A percentile compares a stretch with the other conserved stretches of the same genome.
Conservation (phyloP, 2,113 vertebrate genomes). For the Sorex fumeus region DNA sequence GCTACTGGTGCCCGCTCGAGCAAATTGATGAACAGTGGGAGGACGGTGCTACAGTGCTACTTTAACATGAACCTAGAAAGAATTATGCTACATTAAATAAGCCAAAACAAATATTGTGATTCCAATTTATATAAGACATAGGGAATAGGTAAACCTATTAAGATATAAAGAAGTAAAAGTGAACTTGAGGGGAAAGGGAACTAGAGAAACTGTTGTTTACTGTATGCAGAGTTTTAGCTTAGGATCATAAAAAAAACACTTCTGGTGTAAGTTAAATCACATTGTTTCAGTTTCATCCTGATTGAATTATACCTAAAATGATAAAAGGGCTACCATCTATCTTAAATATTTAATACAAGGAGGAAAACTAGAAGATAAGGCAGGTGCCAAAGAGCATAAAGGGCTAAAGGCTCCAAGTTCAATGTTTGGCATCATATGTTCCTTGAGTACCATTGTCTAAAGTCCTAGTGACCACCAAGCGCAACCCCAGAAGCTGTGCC, state of each 20-base stretch:
- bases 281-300: background rate
- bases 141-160: background rate
- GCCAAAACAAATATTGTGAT: background rate
- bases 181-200: background rate
- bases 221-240: background rate
- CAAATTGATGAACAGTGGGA: too few relatives aligned
- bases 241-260: background rate
- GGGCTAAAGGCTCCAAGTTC: too few relatives aligned
- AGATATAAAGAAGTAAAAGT: background rate
- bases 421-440: too few relatives aligned
- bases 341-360: background rate
- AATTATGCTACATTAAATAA: background rate
- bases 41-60: too few relatives aligned
- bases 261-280: background rate
- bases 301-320: background rate
- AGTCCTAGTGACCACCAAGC: too few relatives aligned
- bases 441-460: too few relatives aligned
- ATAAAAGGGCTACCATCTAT: background rate
- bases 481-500: too few relatives aligned
- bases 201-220: background rate
- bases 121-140: background rate
- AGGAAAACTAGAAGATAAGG: background rate
- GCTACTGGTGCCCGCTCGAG: too few relatives aligned
- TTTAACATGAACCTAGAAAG: slow-evolving; percentile 13
- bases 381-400: too few relatives aligned